phyloP scores from a whole-genome alignment of 2,113 vertebrate genomes.

The Pandion haliaetus region DNA sequence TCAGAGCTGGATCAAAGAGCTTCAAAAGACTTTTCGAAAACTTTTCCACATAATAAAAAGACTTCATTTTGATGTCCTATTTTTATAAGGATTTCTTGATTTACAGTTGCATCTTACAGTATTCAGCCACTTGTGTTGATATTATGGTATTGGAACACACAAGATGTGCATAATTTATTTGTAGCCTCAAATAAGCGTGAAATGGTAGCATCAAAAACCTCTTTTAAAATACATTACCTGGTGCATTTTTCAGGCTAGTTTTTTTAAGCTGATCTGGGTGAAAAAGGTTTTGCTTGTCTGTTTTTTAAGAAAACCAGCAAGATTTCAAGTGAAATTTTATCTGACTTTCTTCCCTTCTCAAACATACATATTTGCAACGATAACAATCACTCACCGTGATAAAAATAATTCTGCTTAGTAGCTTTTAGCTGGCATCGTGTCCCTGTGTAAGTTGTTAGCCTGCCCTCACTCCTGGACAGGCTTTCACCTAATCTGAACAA shows the following conservation, averaged over 20 bases:
- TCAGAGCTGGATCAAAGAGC: conserved; percentile 85
- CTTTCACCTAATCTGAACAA: not conserved
- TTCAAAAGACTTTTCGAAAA: conserved; percentile 71
- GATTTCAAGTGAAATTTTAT: not conserved
- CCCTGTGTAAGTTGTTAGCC: not conserved
- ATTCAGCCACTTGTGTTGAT: not conserved
- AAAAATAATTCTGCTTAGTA: not conserved
- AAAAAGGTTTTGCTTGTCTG: not conserved
- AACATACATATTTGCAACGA: not conserved
- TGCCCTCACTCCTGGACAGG: not conserved
- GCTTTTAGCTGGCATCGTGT: not conserved
- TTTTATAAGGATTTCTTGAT: conserved; percentile 11
- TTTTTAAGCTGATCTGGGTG: not conserved
- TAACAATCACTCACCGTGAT: not conserved
- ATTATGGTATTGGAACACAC: not conserved
- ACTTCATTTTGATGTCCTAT: conserved; percentile 31
- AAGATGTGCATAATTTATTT: not conserved
- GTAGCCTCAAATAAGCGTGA: not conserved
- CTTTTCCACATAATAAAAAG: conserved; percentile 61
- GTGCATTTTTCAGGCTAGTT: not conserved
- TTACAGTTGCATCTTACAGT: not conserved
- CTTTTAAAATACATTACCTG: not conserved
- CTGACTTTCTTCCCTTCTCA: not conserved
- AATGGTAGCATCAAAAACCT: not conserved
- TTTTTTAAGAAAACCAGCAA: not conserved